Base-by-base conservation (phyloP, 30 jellyfish, hydroid and myxozoan genomes). In the Aurelia coerulea region DNA sequence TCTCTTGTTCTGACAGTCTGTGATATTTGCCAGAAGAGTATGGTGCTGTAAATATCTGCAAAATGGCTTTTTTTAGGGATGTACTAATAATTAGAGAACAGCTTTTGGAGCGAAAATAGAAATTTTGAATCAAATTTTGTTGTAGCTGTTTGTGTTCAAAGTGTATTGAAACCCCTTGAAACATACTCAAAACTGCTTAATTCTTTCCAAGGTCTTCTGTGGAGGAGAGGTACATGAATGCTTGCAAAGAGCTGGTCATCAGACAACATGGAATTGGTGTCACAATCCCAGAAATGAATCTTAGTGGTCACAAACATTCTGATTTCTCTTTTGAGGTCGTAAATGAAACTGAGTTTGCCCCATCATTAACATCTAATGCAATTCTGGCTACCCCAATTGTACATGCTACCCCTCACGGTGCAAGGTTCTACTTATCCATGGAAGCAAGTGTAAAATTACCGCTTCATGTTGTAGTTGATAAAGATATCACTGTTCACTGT, bases 361-460 rank as follows among this genome's bases (percentile, higher is more conserved):
- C 96, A 51, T n/a, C 18, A 1, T 13, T 77, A 33, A 66, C 51
- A 16, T 41, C 65, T 1, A 75, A 78, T 31, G 15, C 68, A 29
- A 41, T 51, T 2, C 74, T 87, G 53, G 96, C 90, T 4, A 23
- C 96, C n/a, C 96, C 96, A 1, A 70, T 90, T 29, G 87, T 90
- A 16, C 91, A 68, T 23, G 90, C 74, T 14, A 35, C 39, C 10
- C 97, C 97, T 23, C 94, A 90, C 63, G 97, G 97, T 2, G 91
- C 94, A 51, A 90, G 70, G 60, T 90, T 90, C 62, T 90, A 59
- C 73, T 69, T 84, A 16, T 41, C 76, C 15, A 63, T 58, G 65
- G 91, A 86, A 32, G 97, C 97, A 15, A 70, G 56, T 37, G 88
- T 90, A 0, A 76, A 75, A 39, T 31, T 90, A 62, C 97, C 97